phyloP scores from a whole-genome alignment of 2,888 invertebrate species.

The Camptogramma bilineatum region DNA sequence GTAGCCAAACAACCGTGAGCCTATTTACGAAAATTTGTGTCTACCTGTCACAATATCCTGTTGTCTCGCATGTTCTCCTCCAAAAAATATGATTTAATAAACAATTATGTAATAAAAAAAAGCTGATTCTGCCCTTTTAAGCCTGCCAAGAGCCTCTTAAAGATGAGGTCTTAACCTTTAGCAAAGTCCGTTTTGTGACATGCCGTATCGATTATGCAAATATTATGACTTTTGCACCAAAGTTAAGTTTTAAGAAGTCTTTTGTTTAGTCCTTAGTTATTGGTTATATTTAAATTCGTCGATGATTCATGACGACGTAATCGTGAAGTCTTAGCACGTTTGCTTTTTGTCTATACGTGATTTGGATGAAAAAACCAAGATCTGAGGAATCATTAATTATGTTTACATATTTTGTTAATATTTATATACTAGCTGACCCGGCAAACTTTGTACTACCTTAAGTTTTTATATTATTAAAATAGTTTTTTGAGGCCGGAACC shows the following conservation, averaged over 20 bases:
- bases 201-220: constrained; percentile 39
- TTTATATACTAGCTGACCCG: neutral
- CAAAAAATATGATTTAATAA: neutral
- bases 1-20: too few species aligned
- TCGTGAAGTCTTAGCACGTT: constrained; percentile 28
- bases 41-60: too few species aligned
- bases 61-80: neutral
- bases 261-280: constrained; percentile 23
- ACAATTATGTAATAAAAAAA: neutral
- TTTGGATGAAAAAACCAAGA: constrained; percentile 10
- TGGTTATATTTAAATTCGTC: constrained; percentile 22
- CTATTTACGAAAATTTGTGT: too few species aligned
- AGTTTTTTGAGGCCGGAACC: too few species aligned
- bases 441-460: too few species aligned
- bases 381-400: neutral
- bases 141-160: constrained; percentile 1
- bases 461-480: neutral
- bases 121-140: constrained; percentile 1
- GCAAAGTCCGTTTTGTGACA: constrained; percentile 34
- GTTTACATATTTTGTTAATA: neutral
- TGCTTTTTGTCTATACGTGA: constrained; percentile 27
- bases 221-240: constrained; percentile 37
- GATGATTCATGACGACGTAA: constrained; percentile 28
- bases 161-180: constrained; percentile 15
- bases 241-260: constrained; percentile 24